Evolutionary conservation across 2,113 vertebrate genomes (phyloP).

Genomic region (Macaca mulatta): DNA sequence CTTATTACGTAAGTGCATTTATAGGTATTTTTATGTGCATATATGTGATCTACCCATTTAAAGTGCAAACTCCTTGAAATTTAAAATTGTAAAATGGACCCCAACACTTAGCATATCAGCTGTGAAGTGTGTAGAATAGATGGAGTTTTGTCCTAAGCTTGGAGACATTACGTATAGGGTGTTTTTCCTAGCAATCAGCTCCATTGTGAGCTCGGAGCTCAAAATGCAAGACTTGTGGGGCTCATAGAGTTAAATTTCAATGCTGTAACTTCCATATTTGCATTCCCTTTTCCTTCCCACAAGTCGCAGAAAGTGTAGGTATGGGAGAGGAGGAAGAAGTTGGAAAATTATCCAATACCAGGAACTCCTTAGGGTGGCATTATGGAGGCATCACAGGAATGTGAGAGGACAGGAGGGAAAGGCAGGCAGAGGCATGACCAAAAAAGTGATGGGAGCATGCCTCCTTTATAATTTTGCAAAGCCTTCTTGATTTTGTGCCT

Average conservation of each 20-base stretch:
- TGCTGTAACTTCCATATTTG: neutral
- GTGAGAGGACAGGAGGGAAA: neutral
- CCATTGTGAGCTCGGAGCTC: neutral
- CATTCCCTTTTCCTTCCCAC: neutral
- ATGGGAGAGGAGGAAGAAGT: neutral
- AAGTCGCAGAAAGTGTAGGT: neutral
- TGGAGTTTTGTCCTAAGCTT: neutral
- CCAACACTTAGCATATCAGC: neutral
- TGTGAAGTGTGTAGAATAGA: neutral
- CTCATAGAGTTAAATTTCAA: neutral
- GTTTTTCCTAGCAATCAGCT: neutral
- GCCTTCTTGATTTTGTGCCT: neutral
- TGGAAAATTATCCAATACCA: neutral
- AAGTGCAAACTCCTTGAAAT: neutral
- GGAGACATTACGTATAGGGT: too few species aligned
- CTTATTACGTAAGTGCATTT: neutral
- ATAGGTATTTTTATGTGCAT: neutral
- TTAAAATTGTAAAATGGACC: neutral
- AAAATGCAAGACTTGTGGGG: neutral
- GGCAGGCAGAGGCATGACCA: neutral
- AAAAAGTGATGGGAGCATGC: neutral
- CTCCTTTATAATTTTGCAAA: neutral
- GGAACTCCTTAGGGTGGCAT: neutral
- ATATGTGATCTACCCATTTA: neutral
- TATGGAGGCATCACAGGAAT: neutral